Conservation (phyloP, 2,797 vertebrate genomes). For the Syncerus caffer region DNA sequence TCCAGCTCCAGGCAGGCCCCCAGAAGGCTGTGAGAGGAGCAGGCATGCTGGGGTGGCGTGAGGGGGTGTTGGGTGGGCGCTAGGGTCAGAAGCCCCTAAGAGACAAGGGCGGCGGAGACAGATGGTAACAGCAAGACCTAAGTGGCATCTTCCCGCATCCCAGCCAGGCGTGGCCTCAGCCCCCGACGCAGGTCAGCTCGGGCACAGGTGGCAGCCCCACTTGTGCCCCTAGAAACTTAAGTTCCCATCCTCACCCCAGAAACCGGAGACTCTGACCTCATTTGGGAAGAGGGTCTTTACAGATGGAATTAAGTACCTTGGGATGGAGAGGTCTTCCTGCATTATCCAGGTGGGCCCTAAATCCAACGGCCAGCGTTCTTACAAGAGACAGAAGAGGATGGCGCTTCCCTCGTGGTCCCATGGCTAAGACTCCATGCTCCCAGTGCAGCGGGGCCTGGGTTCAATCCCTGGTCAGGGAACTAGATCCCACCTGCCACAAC, state of each 20-base stretch:
- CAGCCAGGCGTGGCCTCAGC: no score
- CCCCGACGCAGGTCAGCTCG: rapidly evolving
- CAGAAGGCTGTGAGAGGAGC: neutral
- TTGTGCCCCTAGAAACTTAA: neutral
- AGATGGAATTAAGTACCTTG: neutral
- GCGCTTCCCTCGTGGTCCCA: neutral
- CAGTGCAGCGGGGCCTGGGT: neutral
- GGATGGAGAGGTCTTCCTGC: neutral
- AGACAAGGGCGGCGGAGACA: neutral
- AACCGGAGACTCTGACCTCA: neutral
- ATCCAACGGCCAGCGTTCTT: neutral
- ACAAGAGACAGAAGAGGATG: neutral
- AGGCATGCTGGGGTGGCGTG: rapidly evolving
- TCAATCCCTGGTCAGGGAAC: neutral
- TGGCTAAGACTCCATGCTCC: neutral
- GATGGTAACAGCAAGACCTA: neutral
- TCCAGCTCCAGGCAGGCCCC: neutral
- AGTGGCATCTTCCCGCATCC: neutral
- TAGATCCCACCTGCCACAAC: neutral
- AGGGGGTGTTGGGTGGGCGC: neutral
- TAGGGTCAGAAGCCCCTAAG: neutral
- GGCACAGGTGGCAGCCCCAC: neutral
- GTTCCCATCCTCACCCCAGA: neutral
- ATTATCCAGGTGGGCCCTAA: neutral
- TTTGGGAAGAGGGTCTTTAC: neutral